A percentile compares a stretch with the other conserved stretches of the same genome.
Conservation (phyloP, 2,888 invertebrate genomes). For the Lissonota sp. region DNA sequence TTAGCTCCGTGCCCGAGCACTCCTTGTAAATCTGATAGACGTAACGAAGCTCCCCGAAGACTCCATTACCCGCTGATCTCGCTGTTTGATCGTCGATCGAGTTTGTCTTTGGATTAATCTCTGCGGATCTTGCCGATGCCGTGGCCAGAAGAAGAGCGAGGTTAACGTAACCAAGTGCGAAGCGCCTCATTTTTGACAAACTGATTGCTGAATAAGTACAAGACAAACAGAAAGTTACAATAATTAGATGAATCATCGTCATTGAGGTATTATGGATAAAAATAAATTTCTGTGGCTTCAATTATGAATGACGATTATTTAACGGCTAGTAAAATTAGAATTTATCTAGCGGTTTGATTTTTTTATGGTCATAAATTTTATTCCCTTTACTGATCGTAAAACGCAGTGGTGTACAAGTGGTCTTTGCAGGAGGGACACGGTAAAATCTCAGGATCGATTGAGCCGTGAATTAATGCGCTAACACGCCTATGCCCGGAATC, state of each 20-base stretch:
- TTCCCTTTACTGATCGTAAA: too few relatives aligned
- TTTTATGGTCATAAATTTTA: too few relatives aligned
- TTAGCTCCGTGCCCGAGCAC: slow-evolving; percentile 88
- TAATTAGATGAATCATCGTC: too few relatives aligned
- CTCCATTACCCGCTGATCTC: slow-evolving; percentile 75
- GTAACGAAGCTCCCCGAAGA: slow-evolving; percentile 88
- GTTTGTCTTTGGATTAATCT: slow-evolving; percentile 76
- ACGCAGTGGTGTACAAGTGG: too few relatives aligned
- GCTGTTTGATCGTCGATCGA: slow-evolving; percentile 78
- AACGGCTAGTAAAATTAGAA: too few relatives aligned
- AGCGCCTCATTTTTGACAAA: slow-evolving; percentile 74
- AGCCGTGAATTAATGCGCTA: slow-evolving; percentile 37
- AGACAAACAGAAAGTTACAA: slow-evolving; percentile 36
- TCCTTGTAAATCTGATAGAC: slow-evolving; percentile 93
- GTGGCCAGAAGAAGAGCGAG: slow-evolving; percentile 75
- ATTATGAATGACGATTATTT: too few relatives aligned
- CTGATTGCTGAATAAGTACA: slow-evolving; percentile 13
- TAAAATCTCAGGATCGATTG: slow-evolving; percentile 37
- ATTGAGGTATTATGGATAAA: too few relatives aligned
- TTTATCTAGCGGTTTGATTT: too few relatives aligned
- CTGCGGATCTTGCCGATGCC: slow-evolving; percentile 77
- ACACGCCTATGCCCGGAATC: slow-evolving; percentile 26
- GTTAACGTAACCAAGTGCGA: slow-evolving; percentile 72
- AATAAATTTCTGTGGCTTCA: too few relatives aligned
- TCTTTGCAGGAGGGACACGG: neutral